Conservation (phyloP, 2,888 invertebrate genomes). For the Strigamia maritima region DNA sequence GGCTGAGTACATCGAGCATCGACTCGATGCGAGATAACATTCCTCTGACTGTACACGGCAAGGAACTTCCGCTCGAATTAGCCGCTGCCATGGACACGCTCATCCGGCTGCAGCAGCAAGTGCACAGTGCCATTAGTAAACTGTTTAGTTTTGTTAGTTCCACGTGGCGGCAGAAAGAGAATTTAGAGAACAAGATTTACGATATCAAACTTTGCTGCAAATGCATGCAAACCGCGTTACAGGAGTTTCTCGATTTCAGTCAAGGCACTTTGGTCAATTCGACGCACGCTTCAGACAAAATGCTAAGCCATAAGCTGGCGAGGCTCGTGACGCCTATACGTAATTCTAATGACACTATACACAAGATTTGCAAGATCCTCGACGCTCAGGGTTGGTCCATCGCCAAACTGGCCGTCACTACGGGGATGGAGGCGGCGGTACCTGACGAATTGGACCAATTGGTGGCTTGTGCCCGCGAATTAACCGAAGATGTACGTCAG, state of each 20-base stretch:
- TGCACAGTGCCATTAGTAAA: constrained; percentile 74
- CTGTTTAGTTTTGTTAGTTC: constrained; percentile 65
- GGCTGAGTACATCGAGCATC: constrained; percentile 48
- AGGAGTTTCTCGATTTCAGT: constrained; percentile 83
- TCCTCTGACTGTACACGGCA: constrained; percentile 45
- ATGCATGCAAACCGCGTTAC: constrained; percentile 72
- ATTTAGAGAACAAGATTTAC: constrained; percentile 70
- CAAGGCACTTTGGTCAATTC: constrained; percentile 86
- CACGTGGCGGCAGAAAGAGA: constrained; percentile 73
- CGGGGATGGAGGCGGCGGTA: constrained; percentile 52
- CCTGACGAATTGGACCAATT: constrained; percentile 85
- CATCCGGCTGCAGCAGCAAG: constrained; percentile 72
- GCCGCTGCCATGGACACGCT: constrained; percentile 72
- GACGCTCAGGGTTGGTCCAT: constrained; percentile 77
- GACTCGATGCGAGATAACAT: constrained; percentile 46
- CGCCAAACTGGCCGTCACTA: constrained; percentile 48
- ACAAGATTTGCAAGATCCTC: constrained; percentile 70
- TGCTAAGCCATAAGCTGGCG: constrained; percentile 67
- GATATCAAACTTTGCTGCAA: constrained; percentile 75
- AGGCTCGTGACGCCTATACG: constrained; percentile 75
- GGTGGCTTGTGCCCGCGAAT: constrained; percentile 77
- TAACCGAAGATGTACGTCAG: constrained; percentile 84
- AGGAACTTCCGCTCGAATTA: constrained; percentile 66
- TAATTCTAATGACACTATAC: constrained; percentile 74
- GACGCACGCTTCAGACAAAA: constrained; percentile 65